Conservation (phyloP, 2,797 vertebrate species). For the Dallia pectoralis region DNA sequence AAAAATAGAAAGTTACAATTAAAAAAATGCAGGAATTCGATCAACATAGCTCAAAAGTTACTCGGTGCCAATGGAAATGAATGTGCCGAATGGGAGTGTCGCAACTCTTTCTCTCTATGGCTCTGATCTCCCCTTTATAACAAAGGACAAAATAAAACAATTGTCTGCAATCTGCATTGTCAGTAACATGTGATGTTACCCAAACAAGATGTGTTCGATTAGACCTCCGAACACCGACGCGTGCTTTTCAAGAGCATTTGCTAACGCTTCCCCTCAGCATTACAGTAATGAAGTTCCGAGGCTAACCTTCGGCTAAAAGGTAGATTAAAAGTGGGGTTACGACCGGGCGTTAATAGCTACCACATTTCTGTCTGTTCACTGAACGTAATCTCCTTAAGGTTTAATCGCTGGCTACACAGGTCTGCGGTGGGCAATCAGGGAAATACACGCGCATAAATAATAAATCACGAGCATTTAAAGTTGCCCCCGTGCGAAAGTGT, state of each 20-base stretch:
- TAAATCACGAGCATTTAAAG: conserved; percentile 67
- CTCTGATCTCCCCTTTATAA: no score
- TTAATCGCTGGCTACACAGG: conserved; percentile 25
- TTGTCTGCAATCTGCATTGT: no score
- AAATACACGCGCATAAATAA: conserved; percentile 57
- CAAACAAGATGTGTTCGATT: no score
- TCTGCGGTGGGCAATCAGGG: conserved; percentile 17
- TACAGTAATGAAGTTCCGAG: neutral
- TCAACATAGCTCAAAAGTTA: no score
- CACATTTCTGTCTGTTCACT: conserved; percentile 14
- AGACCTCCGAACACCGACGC: no score
- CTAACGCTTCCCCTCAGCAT: neutral
- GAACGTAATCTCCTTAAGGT: conserved; percentile 20
- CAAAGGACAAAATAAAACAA: no score
- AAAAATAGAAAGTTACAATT: no score
- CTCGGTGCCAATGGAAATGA: no score
- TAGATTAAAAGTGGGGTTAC: neutral
- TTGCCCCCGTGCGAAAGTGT: conserved; percentile 56
- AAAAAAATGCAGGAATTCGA: no score
- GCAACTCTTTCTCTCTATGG: no score
- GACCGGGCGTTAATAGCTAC: conserved; percentile 2
- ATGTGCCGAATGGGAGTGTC: no score
- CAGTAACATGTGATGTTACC: no score
- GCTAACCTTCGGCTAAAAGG: neutral
- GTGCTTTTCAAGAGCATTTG: neutral